phyloP scores from a whole-genome alignment of 2,888 invertebrate species.

The Aelia acuminata region DNA sequence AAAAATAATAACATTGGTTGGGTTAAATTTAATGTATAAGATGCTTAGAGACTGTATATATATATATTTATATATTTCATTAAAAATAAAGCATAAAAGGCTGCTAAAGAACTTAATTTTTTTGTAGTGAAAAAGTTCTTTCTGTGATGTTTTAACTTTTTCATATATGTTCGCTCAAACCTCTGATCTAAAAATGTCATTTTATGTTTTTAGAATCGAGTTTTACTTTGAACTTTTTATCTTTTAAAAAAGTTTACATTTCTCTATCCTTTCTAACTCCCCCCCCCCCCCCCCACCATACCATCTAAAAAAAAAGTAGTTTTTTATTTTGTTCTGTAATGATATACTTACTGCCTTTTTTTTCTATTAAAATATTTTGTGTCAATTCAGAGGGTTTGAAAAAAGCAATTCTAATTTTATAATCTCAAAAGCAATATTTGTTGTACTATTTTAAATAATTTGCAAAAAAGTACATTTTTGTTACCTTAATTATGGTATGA shows the following conservation, averaged over 20 bases:
- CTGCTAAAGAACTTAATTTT: constrained; percentile 15
- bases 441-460: constrained; percentile 22
- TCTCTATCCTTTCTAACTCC: background rate
- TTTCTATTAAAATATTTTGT: background rate
- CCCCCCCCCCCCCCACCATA: too few relatives aligned
- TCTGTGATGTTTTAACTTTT: constrained; percentile 21
- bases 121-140: constrained; percentile 23
- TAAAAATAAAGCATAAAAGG: background rate
- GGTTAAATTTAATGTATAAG: constrained; percentile 26
- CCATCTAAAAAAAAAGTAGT: background rate
- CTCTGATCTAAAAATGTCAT: background rate
- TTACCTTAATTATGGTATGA: constrained; percentile 21
- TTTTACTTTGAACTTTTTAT: background rate
- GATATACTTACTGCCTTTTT: background rate
- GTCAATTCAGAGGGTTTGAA: background rate
- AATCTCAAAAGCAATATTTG: constrained; percentile 39
- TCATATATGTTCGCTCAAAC: background rate
- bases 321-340: background rate
- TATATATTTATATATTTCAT: constrained; percentile 23
- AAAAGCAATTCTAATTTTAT: constrained; percentile 28
- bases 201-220: background rate
- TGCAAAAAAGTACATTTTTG: constrained; percentile 33
- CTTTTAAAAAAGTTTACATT: background rate
- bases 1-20: background rate
- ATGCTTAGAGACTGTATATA: constrained; percentile 40